Evolutionary conservation across 2,113 vertebrate species (phyloP), one percentile per base, ranked within the genome.

Genomic region (Chloroceryle aenea): DNA sequence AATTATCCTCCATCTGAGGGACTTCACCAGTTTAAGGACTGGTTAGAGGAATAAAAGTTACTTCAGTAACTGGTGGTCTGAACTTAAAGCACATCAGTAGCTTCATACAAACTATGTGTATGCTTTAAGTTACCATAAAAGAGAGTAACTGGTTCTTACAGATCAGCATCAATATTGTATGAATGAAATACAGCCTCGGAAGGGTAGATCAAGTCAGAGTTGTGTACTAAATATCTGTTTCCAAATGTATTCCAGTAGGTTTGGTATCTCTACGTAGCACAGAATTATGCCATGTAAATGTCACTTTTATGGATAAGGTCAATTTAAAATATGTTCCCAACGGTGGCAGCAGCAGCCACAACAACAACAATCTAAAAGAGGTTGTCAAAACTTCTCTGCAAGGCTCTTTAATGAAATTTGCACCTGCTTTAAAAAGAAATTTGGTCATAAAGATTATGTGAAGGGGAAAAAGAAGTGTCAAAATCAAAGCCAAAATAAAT

Each of bases 231-330:
- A 86, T 26, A 92, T 71, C 68, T 84, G 4, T 56, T 85, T 64
- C 73, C 58, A 92, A 27, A 3, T 9, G 21, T 42, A 69, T 88
- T 85, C 89, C 17, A 55, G 30, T 40, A 75, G 80, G 67, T 81
- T 38, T 72, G 52, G 20, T 78, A 81, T 93, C 79, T 95, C 75
- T 84, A 12, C 68, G 58, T 38, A 81, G 72, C 86, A 78, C 80
- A 48, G 80, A 92, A 84, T 93, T 94, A 87, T 61, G 83, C 73
- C 80, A 84, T 85, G 91, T 96, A 95, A 93, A 90, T 93, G 93
- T 91, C 94, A 95, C 56, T 96, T 97, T 95, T 95, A 95, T 95
- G 80, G 91, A 95, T 95, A 96, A 95, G 93, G 95, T 96, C 95
- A 95, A 90, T 93, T 95, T 95, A 93, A 95, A 95, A 92, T 87